Conservation (phyloP, 2,888 invertebrate species). For the Pyrocoelia pectoralis region DNA sequence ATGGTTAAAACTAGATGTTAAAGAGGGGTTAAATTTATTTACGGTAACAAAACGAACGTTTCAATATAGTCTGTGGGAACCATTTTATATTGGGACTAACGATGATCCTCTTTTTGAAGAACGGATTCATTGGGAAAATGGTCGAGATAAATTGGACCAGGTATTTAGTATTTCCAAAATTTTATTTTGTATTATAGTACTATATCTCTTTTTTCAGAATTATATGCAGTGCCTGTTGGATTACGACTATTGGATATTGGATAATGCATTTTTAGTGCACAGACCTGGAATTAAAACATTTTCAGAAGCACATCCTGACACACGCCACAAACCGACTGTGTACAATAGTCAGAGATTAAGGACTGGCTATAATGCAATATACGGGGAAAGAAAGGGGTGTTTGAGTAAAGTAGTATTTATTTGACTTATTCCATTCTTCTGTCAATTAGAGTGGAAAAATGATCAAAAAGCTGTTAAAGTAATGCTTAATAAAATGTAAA, state of each 20-base stretch:
- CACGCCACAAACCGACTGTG: background rate
- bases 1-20: conserved; percentile 75
- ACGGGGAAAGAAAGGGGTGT: background rate
- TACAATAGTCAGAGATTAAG: background rate
- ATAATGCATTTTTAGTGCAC: conserved; percentile 86
- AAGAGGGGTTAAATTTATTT: conserved; percentile 74
- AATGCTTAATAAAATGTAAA: too few relatives aligned
- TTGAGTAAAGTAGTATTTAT: too few relatives aligned
- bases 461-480: too few relatives aligned
- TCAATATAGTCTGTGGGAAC: conserved; percentile 84
- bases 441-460: too few relatives aligned
- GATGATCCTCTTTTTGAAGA: conserved; percentile 85
- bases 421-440: too few relatives aligned
- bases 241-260: conserved; percentile 86
- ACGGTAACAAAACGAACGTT: conserved; percentile 79
- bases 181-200: background rate
- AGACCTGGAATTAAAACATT: conserved; percentile 80
- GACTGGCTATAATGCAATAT: background rate
- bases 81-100: conserved; percentile 88
- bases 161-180: conserved; percentile 58
- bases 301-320: background rate
- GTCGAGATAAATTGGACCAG: conserved; percentile 91
- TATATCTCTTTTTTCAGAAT: background rate
- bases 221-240: conserved; percentile 69
- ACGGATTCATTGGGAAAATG: conserved; percentile 87